A percentile compares a stretch with the other conserved stretches of the same genome.
phyloP scores from a whole-genome alignment of 2,888 invertebrate species.

The Drosophila greeni region DNA sequence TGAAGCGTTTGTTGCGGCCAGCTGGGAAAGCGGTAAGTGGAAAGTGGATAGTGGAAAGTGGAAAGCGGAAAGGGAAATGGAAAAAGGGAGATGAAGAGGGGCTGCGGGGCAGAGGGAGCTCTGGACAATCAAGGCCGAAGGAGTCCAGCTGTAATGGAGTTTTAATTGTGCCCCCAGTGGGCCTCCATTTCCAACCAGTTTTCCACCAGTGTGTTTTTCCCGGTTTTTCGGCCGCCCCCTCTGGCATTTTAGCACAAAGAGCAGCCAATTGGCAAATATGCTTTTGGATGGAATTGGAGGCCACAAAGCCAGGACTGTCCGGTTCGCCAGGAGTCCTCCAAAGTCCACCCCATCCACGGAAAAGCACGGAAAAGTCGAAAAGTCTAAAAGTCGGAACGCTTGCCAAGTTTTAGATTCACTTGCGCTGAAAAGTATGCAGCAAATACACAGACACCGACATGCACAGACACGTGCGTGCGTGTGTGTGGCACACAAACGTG shows the following conservation, averaged over 20 bases:
- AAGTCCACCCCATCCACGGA: not conserved
- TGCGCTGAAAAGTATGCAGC: conserved; percentile 26
- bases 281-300: conserved; percentile 34
- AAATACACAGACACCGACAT: conserved; percentile 7
- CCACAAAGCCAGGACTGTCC: conserved; percentile 20
- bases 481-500: not conserved
- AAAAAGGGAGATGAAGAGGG: too few relatives aligned
- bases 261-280: conserved; percentile 55
- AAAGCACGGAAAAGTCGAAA: not conserved
- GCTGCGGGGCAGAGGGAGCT: not conserved
- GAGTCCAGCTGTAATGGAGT: conserved; percentile 19
- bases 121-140: conserved; percentile 13
- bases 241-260: conserved; percentile 31
- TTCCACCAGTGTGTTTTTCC: not conserved
- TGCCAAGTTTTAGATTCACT: conserved; percentile 33
- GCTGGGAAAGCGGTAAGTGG: conserved; percentile 3
- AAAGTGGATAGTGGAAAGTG: conserved; percentile 1
- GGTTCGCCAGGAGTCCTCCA: not conserved
- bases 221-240: not conserved
- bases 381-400: conserved; percentile 14
- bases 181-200: not conserved
- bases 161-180: conserved; percentile 25
- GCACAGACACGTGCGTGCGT: not conserved
- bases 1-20: conserved; percentile 37
- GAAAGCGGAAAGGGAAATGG: conserved; percentile 14